phyloP scores from a whole-genome alignment of 2,797 vertebrate genomes.

The Trichosurus vulpecula region DNA sequence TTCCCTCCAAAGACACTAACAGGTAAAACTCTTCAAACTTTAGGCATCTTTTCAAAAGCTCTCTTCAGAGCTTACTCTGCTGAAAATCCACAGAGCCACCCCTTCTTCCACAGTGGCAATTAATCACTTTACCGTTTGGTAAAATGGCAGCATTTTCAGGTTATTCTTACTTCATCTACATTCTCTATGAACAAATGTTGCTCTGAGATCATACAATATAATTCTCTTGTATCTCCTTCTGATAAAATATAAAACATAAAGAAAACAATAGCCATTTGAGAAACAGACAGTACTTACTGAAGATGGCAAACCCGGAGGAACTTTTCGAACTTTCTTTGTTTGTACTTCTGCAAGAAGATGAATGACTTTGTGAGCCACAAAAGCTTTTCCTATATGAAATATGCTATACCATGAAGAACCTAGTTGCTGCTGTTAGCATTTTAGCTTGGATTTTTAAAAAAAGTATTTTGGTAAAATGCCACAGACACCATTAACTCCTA shows the following conservation, averaged over 20 bases:
- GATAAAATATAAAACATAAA: background rate
- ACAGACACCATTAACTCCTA: background rate
- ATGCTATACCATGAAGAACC: background rate
- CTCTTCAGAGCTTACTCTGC: slow-evolving; percentile 70
- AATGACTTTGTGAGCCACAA: slow-evolving; percentile 50
- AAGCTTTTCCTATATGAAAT: slow-evolving; percentile 25
- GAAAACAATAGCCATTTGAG: slow-evolving; percentile 6
- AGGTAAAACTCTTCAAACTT: slow-evolving; percentile 80
- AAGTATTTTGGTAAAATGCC: background rate
- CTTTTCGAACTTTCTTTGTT: slow-evolving; percentile 97
- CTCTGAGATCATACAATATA: background rate
- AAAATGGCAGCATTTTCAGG: slow-evolving; percentile 1
- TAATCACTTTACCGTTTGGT: slow-evolving; percentile 47
- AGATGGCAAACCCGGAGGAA: slow-evolving; percentile 96
- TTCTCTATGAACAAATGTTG: slow-evolving; percentile 31
- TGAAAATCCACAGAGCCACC: slow-evolving; percentile 10
- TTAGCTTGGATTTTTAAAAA: background rate
- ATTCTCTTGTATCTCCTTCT: background rate
- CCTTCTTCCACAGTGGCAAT: slow-evolving; percentile 50
- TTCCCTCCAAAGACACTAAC: slow-evolving; percentile 76
- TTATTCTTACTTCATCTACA: slow-evolving; percentile 37
- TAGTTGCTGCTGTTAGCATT: background rate
- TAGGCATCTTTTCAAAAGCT: slow-evolving; percentile 76
- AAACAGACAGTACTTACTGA: slow-evolving; percentile 91
- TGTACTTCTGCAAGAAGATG: slow-evolving; percentile 91